phyloP scores from a whole-genome alignment of 2,797 vertebrate species.

The Acanthis flammea region DNA sequence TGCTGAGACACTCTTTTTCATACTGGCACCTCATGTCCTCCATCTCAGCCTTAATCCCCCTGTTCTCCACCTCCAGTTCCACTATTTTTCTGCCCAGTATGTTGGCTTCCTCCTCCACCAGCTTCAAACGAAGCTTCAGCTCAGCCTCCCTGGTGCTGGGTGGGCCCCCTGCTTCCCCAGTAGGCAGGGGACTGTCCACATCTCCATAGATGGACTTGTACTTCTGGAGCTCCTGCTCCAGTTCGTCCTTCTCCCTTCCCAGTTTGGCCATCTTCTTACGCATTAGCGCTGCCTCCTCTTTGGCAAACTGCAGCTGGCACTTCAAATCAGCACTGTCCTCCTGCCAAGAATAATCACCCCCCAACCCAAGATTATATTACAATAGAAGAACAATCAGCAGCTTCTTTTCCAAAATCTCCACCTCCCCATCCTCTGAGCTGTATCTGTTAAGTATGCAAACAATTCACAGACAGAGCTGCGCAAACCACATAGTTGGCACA shows the following conservation, averaged over 20 bases:
- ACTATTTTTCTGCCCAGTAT: constrained; percentile 96
- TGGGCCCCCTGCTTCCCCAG: constrained; percentile 87
- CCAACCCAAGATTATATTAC: background rate
- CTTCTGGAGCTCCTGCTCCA: constrained; percentile 96
- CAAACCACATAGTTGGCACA: background rate
- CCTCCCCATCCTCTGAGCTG: background rate
- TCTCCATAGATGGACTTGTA: constrained; percentile 96
- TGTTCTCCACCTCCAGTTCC: constrained; percentile 97
- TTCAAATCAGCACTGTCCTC: constrained; percentile 97
- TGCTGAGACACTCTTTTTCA: constrained; percentile 87
- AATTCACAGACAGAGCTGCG: background rate
- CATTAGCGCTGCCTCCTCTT: constrained; percentile 94
- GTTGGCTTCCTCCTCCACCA: constrained; percentile 97
- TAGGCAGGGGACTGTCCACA: constrained; percentile 89
- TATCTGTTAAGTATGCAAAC: background rate
- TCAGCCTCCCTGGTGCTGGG: constrained; percentile 89
- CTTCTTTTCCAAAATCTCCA: background rate
- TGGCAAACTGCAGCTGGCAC: constrained; percentile 97
- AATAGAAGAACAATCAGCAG: background rate
- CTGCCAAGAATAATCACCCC: constrained; percentile 72
- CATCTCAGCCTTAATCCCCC: constrained; percentile 93
- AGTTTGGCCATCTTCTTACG: constrained; percentile 98
- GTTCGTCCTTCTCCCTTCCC: constrained; percentile 90
- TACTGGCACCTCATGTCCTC: constrained; percentile 93
- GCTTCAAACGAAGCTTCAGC: constrained; percentile 89